Evolutionary conservation across 2,797 vertebrate genomes (phyloP).

Genomic region (Clarias pachynema): DNA sequence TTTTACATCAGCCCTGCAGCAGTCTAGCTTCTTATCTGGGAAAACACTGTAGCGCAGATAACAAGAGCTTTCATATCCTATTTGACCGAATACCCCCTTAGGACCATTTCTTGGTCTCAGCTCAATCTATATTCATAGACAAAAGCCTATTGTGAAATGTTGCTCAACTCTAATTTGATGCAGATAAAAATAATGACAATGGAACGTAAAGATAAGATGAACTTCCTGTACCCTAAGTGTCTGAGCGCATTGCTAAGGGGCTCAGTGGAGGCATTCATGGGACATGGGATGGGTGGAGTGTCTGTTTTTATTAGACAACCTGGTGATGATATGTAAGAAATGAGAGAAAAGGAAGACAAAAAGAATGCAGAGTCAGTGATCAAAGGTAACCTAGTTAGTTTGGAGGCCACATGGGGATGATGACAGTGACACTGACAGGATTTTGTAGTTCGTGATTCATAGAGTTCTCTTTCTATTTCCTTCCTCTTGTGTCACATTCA

Average conservation of each 20-base stretch:
- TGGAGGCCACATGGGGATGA: constrained; percentile 51
- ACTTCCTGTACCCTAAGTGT: constrained; percentile 31
- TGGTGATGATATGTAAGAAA: constrained; percentile 44
- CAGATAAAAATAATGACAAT: constrained; percentile 55
- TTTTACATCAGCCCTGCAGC: constrained; percentile 65
- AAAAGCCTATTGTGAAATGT: constrained; percentile 55
- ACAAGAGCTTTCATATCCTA: constrained; percentile 62
- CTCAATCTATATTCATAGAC: constrained; percentile 58
- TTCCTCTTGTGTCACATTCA: constrained; percentile 36
- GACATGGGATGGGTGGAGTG: constrained; percentile 13
- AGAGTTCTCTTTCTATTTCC: constrained; percentile 43
- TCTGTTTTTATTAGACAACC: constrained; percentile 47
- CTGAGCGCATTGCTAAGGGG: not conserved
- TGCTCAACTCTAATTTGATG: constrained; percentile 60
- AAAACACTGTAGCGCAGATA: constrained; percentile 64
- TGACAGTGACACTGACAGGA: constrained; percentile 47
- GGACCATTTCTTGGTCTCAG: constrained; percentile 60
- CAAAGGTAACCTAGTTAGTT: constrained; percentile 68
- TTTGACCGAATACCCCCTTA: constrained; percentile 63
- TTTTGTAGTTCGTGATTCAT: constrained; percentile 48
- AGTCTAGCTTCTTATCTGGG: constrained; percentile 68
- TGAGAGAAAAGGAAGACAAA: constrained; percentile 42
- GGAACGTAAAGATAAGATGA: constrained; percentile 44
- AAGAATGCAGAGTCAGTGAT: constrained; percentile 56
- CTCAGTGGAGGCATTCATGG: constrained; percentile 6